phyloP scores from a whole-genome alignment of 2,888 invertebrate genomes.

The Monoplex corrugatus region DNA sequence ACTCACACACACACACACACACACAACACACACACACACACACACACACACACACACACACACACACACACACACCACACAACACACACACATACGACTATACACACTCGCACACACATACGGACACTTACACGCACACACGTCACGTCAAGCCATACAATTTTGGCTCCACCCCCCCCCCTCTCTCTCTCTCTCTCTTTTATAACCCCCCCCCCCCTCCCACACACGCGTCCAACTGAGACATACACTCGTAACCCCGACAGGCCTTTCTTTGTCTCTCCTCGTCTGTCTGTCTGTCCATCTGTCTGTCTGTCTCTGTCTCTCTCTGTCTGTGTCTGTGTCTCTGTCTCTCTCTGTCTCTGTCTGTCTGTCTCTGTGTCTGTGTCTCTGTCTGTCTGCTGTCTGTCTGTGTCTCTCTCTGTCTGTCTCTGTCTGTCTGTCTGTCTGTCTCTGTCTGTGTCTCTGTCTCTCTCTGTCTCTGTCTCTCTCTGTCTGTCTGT shows the following conservation, averaged over 20 bases:
- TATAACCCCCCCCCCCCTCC: not conserved
- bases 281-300: not conserved
- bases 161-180: not conserved
- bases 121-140: too few relatives aligned
- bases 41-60: too few relatives aligned
- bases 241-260: too few relatives aligned
- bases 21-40: too few relatives aligned
- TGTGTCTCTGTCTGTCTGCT: not conserved
- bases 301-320: slow-evolving; percentile 18
- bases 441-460: slow-evolving; percentile 26
- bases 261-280: not conserved
- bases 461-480: slow-evolving; percentile 4
- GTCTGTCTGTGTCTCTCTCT: not conserved
- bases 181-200: slow-evolving; percentile 16
- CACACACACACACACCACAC: too few relatives aligned
- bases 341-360: not conserved
- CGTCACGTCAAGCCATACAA: too few relatives aligned
- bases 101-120: too few relatives aligned
- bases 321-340: slow-evolving; percentile 22
- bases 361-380: not conserved
- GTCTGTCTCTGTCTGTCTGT: slow-evolving; percentile 21
- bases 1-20: too few relatives aligned
- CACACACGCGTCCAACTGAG: not conserved
- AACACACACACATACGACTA: too few relatives aligned
- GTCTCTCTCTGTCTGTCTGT: not conserved